Percentiles rank a stretch among this genome's conserved stretches.
Evolutionary conservation across 2,113 vertebrate genomes (phyloP).

Genomic region (Upupa epops): DNA sequence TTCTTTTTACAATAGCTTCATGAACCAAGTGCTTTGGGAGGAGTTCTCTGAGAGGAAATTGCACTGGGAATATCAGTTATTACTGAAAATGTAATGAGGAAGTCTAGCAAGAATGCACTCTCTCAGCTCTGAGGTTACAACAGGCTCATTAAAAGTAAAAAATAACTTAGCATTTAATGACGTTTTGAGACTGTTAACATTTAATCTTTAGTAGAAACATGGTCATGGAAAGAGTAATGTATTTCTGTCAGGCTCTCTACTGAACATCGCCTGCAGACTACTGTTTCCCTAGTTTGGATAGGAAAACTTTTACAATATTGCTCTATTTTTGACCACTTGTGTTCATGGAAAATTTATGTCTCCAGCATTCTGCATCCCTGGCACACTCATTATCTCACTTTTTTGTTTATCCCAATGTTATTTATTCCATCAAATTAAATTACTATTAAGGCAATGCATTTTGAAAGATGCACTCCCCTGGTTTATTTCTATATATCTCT

Average conservation of each 20-base stretch:
- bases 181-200: not conserved
- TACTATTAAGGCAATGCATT: not conserved
- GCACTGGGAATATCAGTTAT: constrained; percentile 21
- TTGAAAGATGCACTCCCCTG: not conserved
- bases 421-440: not conserved
- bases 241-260: constrained; percentile 6
- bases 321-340: not conserved
- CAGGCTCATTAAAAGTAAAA: constrained; percentile 41
- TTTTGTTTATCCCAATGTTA: not conserved
- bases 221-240: not conserved
- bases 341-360: constrained; percentile 1
- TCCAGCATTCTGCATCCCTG: not conserved
- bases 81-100: constrained; percentile 21
- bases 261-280: not conserved
- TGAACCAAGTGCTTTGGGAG: constrained; percentile 48
- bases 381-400: not conserved
- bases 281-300: not conserved
- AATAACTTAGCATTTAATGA: constrained; percentile 17
- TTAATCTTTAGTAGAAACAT: constrained; percentile 38
- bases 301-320: not conserved
- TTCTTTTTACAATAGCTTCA: constrained; percentile 14
- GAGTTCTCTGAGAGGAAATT: constrained; percentile 21
- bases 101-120: constrained; percentile 12
- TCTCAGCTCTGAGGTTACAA: constrained; percentile 7
- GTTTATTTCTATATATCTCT: not conserved